Evolutionary conservation across 2,888 invertebrate genomes (phyloP).

Genomic region (Drosophila colorata): DNA sequence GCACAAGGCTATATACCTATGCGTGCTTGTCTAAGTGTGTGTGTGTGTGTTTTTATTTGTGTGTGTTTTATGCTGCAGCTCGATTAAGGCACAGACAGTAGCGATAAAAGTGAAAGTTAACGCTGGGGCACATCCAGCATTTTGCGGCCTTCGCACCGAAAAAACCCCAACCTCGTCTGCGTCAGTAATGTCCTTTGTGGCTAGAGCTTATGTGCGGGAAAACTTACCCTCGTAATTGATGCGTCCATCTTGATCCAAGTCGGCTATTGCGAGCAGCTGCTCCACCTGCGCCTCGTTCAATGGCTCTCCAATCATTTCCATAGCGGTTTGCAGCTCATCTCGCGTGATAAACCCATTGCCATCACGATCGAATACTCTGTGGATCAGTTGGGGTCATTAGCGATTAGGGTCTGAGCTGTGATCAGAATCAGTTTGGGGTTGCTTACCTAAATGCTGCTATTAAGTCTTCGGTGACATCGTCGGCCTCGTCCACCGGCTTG

Average conservation of each 20-base stretch:
- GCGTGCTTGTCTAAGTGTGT: conserved; percentile 2
- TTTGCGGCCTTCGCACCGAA: conserved; percentile 45
- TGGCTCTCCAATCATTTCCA: conserved; percentile 93
- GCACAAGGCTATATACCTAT: conserved; percentile 47
- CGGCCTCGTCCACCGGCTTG: conserved; percentile 85
- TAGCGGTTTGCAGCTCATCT: conserved; percentile 91
- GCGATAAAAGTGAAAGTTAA: conserved; percentile 33
- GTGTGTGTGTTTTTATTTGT: not conserved
- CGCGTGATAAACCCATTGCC: conserved; percentile 95
- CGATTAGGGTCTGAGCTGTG: too few relatives aligned
- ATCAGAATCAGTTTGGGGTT: not conserved
- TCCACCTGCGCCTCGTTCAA: conserved; percentile 91
- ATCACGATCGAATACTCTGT: conserved; percentile 94
- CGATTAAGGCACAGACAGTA: conserved; percentile 59
- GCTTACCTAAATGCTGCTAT: conserved; percentile 92
- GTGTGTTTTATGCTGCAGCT: conserved; percentile 57
- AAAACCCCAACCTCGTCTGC: conserved; percentile 14
- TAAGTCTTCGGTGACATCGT: conserved; percentile 91
- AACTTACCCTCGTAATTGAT: conserved; percentile 92
- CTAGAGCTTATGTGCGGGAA: conserved; percentile 1
- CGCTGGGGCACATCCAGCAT: conserved; percentile 6
- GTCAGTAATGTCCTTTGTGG: conserved; percentile 53
- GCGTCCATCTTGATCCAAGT: conserved; percentile 92
- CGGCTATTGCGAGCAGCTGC: conserved; percentile 90
- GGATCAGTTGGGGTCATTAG: not conserved